Evolutionary conservation across 2,113 vertebrate species (phyloP), one percentile per base, ranked within the genome.

Genomic region (Pungitius pungitius): DNA sequence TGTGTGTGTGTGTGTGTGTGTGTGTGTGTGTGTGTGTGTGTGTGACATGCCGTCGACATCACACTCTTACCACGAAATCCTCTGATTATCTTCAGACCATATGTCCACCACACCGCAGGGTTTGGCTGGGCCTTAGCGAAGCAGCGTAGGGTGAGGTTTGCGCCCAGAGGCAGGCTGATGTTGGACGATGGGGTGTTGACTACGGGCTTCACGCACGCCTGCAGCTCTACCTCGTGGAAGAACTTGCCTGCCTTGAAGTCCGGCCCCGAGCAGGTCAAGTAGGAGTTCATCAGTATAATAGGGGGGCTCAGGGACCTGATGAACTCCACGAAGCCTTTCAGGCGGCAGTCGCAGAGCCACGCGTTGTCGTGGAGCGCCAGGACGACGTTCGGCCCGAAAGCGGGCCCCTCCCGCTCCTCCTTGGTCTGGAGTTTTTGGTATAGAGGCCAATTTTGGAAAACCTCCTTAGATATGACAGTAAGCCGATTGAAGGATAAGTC

Each of bases 401-500:
- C 13, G 6, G 49, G 39, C 52, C 81, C 86, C 4, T 68, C 72
- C 11, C 72, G 73, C 69, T 85, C 90, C 6, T 86, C 90, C 5
- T 1, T 55, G 60, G 74, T 89, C 78, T 87, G 88, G 18, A 77
- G 82, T 76, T 91, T 94, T 90, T 95, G 94, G 74, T 96, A 96
- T 22, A 95, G 80, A 0, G 93, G 94, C 96, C 96, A 97, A 83
- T 92, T 96, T 75, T 93, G 86, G 88, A 98, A 98, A 80, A 98
- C 96, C 47, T 94, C 95, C 83, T 90, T 96, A 58, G 97, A 97
- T 87, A 97, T 94, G 72, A 98, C 92, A 0, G 93, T 95, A 84
- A 99, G 95, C 85, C 94, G 95, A 90, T 97, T 99, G 93, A 94
- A 97, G 73, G 96, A 97, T 58, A 97, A 89, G 75, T 98, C 97